Evolutionary conservation across 2,113 vertebrate species (phyloP), one percentile per base, ranked within the genome.

Genomic region (Gyps fulvus): DNA sequence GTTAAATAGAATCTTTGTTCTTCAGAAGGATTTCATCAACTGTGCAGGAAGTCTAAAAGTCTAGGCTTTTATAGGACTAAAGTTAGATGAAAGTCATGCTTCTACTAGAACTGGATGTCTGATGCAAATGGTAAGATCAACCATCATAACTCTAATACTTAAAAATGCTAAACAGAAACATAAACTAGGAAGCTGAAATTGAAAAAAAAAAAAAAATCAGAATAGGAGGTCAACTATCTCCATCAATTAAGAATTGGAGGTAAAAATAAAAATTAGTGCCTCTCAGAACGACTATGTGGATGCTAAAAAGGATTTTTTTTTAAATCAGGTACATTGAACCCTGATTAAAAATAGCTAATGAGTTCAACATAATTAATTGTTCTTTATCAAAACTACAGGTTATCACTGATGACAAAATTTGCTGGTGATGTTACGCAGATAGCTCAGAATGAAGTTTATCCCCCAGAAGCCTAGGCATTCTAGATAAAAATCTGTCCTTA

Each of bases 321-420:
- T 45, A 1, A 7, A 57, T 70, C 20, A 34, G 2, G 3, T 73
- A 15, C 1, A 19, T 11, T 38, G 2, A 74, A 54, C 5, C 54
- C 25, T 47, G 42, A 43, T 55, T 71, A 40, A 95, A 92, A 62
- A 0, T 2, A 58, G 4, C 10, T 58, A 59, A 15, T 31, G 43
- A 27, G 7, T 54, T 54, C 36, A 57, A 16, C 3, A 20, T 20
- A 59, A 49, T 65, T 65, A 0, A n/a, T 38, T 62, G 7, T 23
- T 88, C 6, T 66, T 83, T 58, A 42, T 55, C 32, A 55, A 20
- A 5, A 57, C 4, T 20, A 2, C 19, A 52, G 20, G 1, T 66
- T 61, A n/a, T 45, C 8, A 13, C 8, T 16, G 19, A 76, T 38
- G 16, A 86, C 58, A 77, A 81, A 47, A 81, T 52, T 61, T 91